Base-by-base conservation (phyloP, 2,888 invertebrate genomes). In the Orgyia antiqua region DNA sequence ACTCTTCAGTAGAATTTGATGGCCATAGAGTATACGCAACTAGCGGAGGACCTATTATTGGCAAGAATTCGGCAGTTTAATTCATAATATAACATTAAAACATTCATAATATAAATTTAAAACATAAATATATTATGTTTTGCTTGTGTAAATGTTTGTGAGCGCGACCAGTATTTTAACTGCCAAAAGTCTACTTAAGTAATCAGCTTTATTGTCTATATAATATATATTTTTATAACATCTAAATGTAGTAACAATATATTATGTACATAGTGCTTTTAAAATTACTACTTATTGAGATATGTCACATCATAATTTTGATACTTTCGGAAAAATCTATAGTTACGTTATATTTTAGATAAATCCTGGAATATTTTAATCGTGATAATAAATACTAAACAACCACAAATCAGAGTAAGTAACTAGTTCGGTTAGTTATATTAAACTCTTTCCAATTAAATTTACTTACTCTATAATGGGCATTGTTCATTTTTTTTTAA, bases 31-130 rank as follows among this genome's bases (percentile, higher is more conserved):
- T 94, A 18, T 92, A 93, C 61, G 93, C 95, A 23, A 93, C 93
- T 62, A 93, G 94, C 36, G 94, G 94, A 39, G 93, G 94, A 36
- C 93, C 92, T 54, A 91, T 94, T 55, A 93, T 95, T 61, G 95
- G 95, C 52, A 95, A 95, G 84, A 94, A 95, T 72, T 95, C 95
- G n/a, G 94, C 95, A 31, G 95, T 96, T 55, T 94, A 89, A 76
- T 50, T 24, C 29, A 30, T 24, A 5, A 17, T 18, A 20, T 12
- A 9, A 25, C 13, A 17, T 48, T 29, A 37, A 29, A 32, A 23
- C 10, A 3, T 20, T n/a, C 33, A 43, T 39, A 24, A 36, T 42
- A n/a, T n/a, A 15, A 15, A 15, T 4, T 15, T 15, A 15, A 15
- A 15, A 15, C 4, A 15, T 4, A 15, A 15, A 15, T n/a, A 23